Evolutionary conservation across 2,113 vertebrate species (phyloP), one percentile per base, ranked within the genome.

Genomic region (Propithecus coquereli): DNA sequence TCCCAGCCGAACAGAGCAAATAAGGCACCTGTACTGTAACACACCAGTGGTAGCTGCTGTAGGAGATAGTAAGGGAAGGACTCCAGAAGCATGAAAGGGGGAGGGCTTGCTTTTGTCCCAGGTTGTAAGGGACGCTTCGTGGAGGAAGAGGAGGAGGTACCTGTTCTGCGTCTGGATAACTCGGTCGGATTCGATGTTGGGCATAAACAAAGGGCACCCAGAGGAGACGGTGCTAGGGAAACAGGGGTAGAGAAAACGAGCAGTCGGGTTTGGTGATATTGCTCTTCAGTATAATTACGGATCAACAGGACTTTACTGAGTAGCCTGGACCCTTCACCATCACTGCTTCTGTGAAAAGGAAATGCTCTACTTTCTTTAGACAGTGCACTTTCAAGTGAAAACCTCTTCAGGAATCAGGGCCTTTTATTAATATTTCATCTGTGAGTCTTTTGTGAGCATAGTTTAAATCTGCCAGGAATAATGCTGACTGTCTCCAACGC

Each of bases 291-390:
- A 1, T 76, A n/a, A 82, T 77, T 71, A 52, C 4, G 3, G 34
- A 12, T 54, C 66, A 27, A 57, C 6, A 13, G 13, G 27, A 59
- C 47, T 82, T 79, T 70, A 85, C 52, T 40, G 85, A 81, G 9
- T 30, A 20, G 3, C 10, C n/a, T 50, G 10, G 14, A 65, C 59
- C 30, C 37, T 45, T 37, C 25, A 5, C 17, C 30, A 30, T 76
- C 79, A 11, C 54, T 54, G 32, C 63, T 95, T 96, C 65, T 76
- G 40, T 52, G 27, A 43, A 76, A 79, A 81, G 63, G 22, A 90
- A 86, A 52, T 54, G 27, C 59, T 76, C 37, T 87, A 20, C 17
- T 50, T 52, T 84, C 22, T 40, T 63, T 5, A 70, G 7, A 63
- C 23, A 89, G 68, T 54, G 32, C 5, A 43, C 22, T 89, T 70